Evolutionary conservation across 2,113 vertebrate genomes (phyloP), one percentile per base, ranked within the genome.

Genomic region (Eira barbara): DNA sequence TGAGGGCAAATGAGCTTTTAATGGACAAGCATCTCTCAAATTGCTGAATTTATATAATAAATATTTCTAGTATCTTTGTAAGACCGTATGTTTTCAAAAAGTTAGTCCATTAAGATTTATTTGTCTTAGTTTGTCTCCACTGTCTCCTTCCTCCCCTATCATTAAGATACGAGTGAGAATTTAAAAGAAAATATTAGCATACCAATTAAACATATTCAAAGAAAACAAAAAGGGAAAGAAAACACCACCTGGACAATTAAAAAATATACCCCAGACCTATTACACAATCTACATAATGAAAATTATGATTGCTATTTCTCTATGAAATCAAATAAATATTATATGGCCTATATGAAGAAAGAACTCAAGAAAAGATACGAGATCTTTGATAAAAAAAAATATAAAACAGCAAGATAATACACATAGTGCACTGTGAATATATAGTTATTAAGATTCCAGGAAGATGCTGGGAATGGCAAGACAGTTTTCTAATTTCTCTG

Each of bases 311-410:
- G 84, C 57, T 78, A 55, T 85, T 90, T 80, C 3, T 63, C n/a
- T 29, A 55, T 20, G 29, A 89, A 78, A 89, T 65, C 55, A 59
- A 80, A 71, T 7, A 91, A 65, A 20, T 81, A 86, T 73, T 47
- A 57, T 55, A 57, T 69, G 17, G 3, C 42, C 7, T 82, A 17
- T 69, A 79, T 59, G 76, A 82, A 89, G 21, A 69, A 84, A 57
- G 47, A 82, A 61, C 13, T 83, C 57, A 91, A 55, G n/a, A 87
- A 92, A 78, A 92, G 31, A 52, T 34, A 93, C 1, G 55, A 47
- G 25, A 67, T 39, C 11, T 86, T 49, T 67, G 20, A 76, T 9
- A 20, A 91, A 84, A 42, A 42, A n/a, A 96, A 90, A 31, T 34
- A 52, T 71, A 34, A 42, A 84, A 71, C 5, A 52, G 27, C 34